Base-by-base conservation (phyloP, 2,888 invertebrate species). In the Microctonus aethiopoides region DNA sequence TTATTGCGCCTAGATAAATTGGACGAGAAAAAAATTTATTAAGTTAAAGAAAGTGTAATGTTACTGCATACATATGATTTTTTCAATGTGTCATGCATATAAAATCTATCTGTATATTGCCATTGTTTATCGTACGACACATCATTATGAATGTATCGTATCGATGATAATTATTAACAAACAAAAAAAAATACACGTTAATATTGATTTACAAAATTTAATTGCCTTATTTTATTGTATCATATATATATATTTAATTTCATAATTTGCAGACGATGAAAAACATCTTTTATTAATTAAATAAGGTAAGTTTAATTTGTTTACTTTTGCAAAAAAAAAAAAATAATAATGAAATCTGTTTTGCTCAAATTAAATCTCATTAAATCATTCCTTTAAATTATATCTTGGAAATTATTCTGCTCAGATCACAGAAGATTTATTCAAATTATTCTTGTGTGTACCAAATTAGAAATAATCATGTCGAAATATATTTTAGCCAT, bases 11-110 rank as follows among this genome's bases (percentile, higher is more conserved):
- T 76, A 76, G 74, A 56, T 74, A 74, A 75, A 73, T 75, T 72
- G 63, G 70, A 72, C 22, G 67, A 60, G 57, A 72, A 76, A 72
- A 72, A 72, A 75, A 72, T 72, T 71, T 62, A 71, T 70, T n/a
- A 67, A 59, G 64, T 59, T 60, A 29, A 62, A 62, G 13, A 26
- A 69, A 73, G 66, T 75, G 72, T 74, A 75, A 74, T 74, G 72
- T 74, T 74, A 72, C 78, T 73, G 76, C 79, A 80, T 78, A 80
- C 77, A 81, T 77, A 77, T 78, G 80, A 80, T 83, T 81, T 74
- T 70, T 83, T 83, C 81, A 80, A 79, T 79, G 83, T 84, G 83
- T 84, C 78, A 82, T 77, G 84, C 83, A 83, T 84, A 72, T 79
- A 80, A 82, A 75, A 77, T 80, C 76, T 81, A 82, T 77, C 80